Conservation (phyloP, 1,140 invertebrate genomes). For the Saxidomus purpurata region DNA sequence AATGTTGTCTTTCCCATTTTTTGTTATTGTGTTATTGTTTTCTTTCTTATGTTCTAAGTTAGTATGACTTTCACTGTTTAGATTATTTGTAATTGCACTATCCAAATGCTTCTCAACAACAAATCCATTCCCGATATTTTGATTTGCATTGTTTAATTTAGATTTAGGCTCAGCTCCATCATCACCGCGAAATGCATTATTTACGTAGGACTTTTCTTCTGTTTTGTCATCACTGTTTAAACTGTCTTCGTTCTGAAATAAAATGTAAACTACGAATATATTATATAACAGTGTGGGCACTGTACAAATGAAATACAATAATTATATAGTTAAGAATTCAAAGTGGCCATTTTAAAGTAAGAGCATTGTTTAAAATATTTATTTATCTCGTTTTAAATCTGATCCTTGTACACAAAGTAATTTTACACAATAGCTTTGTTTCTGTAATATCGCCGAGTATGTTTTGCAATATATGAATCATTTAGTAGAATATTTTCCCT, state of each 20-base stretch:
- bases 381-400: too few species aligned
- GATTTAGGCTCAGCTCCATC: neutral
- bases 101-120: neutral
- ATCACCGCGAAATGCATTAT: neutral
- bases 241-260: neutral
- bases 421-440: too few species aligned
- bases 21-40: neutral
- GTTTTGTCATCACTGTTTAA: neutral
- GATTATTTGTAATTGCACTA: constrained; percentile 1
- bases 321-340: too few species aligned
- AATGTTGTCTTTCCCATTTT: too few species aligned
- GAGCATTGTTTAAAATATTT: too few species aligned
- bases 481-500: too few species aligned
- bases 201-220: neutral
- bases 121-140: neutral
- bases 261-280: neutral
- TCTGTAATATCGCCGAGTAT: too few species aligned
- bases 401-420: too few species aligned
- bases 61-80: neutral
- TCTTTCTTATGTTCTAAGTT: neutral
- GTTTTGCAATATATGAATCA: too few species aligned
- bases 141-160: neutral
- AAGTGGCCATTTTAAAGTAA: too few species aligned
- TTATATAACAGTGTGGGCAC: too few species aligned
- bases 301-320: too few species aligned